Base-by-base conservation (phyloP, 2,888 invertebrate genomes). In the Phytoseiulus persimilis region DNA sequence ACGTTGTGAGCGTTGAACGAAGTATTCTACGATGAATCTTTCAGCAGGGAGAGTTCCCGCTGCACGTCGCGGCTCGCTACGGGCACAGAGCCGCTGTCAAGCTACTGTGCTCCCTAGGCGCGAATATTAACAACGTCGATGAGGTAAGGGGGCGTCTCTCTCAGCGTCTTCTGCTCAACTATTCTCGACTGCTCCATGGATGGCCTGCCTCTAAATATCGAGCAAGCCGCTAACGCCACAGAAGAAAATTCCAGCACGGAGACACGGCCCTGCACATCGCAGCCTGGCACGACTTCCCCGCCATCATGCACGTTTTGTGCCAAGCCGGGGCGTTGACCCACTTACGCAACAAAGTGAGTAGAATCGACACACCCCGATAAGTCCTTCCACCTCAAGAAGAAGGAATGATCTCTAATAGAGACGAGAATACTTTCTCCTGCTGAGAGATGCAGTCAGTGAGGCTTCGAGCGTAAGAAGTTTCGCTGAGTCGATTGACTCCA, bases 21-120 rank as follows among this genome's bases (percentile, higher is more conserved):
- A 90, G 5, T 83, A 90, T 28, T 32, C 31, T 18, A n/a, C 32
- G 39, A 45, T 89, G 31, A 89, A n/a, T 90, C 91, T 92, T 93
- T 84, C 92, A 95, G 95, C 94, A 94, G 91, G 94, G 94, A 84
- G 95, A 95, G 91, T 94, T 94, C 46, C 93, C 95, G 31, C 92
- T 95, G 87, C 95, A 95, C 92, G 93, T 95, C 90, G 95, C 95
- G 32, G 94, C 94, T 0, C 92, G 94, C 33, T 94, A 94, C 91
- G 93, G 94, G 14, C 94, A 94, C 91, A 92, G 92, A 2, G 92
- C 93, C 31, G 92, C 93, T 3, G 93, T 93, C 83, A 92, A 93
- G 90, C 92, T 92, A 90, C 92, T 94, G 89, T 93, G 93, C 90
- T 91, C 91, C 45, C 91, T 91, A 89, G 92, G 93, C 31, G 92